Evolutionary conservation across 2,888 invertebrate genomes (phyloP).

Genomic region (Drosophila leonis): DNA sequence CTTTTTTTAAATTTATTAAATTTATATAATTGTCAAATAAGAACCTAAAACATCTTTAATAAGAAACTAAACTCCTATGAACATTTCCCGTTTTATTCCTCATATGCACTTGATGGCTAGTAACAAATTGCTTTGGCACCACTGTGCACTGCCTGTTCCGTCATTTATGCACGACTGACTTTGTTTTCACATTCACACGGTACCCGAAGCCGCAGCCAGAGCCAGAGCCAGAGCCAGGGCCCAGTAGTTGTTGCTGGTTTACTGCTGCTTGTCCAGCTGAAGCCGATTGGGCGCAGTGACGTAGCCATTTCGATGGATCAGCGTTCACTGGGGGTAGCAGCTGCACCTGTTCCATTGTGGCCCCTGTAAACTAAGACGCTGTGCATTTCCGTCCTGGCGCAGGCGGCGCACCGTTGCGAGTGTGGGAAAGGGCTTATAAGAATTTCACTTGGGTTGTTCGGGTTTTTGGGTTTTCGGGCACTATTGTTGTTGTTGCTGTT

Average conservation of each 20-base stretch:
- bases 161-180: conserved; percentile 82
- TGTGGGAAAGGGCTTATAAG: conserved; percentile 80
- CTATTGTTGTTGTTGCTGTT: conserved; percentile 58
- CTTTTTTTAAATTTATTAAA: not conserved
- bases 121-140: conserved; percentile 38
- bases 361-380: conserved; percentile 70
- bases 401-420: conserved; percentile 74
- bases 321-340: conserved; percentile 44
- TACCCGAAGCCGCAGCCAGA: conserved; percentile 63
- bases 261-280: conserved; percentile 68
- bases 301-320: conserved; percentile 47
- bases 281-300: conserved; percentile 64
- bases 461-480: conserved; percentile 63
- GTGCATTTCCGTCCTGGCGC: conserved; percentile 78
- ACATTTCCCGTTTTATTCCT: not conserved
- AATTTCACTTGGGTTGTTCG: conserved; percentile 77
- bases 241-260: conserved; percentile 66
- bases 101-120: not conserved
- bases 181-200: conserved; percentile 81
- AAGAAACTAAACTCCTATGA: not conserved
- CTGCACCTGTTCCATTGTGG: conserved; percentile 66
- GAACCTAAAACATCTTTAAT: not conserved
- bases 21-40: not conserved
- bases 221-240: conserved; percentile 56
- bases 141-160: conserved; percentile 68